Base-by-base conservation (phyloP, 2,888 invertebrate species). In the Thumatha senex region DNA sequence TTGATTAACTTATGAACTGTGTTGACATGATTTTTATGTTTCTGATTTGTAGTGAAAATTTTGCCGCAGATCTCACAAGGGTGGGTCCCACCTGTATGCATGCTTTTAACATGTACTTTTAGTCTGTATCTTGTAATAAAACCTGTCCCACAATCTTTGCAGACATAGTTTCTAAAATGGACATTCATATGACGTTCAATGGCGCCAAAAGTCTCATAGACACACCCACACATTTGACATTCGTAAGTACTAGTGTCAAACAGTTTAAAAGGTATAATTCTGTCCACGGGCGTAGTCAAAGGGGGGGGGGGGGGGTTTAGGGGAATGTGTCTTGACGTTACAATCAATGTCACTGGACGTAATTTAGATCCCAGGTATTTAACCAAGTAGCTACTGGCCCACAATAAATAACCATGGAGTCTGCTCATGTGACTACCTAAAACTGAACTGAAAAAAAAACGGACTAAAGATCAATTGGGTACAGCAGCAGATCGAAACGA, bases 171-270 rank as follows among this genome's bases (percentile, higher is more conserved):
- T 24, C 86, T 78, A 50, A 76, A 90, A 54, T 90, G 89, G 0
- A 81, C 78, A 5, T 89, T 89, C 90, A 90, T 90, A 52, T 90
- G 89, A 0, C 86, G 48, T 30, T 89, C 89, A 0, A 88, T 84
- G 0, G 89, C 80, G 0, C 89, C 89, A 44, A 89, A 89, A 0
- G 89, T 89, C 51, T 89, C 88, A 34, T 85, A 89, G 8, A 60
- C 78, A 13, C 82, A 82, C 0, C 80, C 82, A 7, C 89, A 89
- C 0, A 85, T 56, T 35, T 85, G 84, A 34, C 90, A 90, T 8
- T 84, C 80, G 7, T 72, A 83, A 0, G 78, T 66, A 4, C 76
- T 76, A 0, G 64, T 64, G 0, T 67, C 56, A 0, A 74, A 63
- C 7, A 90, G 41, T 44, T 84, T 85, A 44, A 81, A 90, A 0